Base-by-base conservation (phyloP, 2,888 invertebrate species). In the Ichneumon xanthorius region DNA sequence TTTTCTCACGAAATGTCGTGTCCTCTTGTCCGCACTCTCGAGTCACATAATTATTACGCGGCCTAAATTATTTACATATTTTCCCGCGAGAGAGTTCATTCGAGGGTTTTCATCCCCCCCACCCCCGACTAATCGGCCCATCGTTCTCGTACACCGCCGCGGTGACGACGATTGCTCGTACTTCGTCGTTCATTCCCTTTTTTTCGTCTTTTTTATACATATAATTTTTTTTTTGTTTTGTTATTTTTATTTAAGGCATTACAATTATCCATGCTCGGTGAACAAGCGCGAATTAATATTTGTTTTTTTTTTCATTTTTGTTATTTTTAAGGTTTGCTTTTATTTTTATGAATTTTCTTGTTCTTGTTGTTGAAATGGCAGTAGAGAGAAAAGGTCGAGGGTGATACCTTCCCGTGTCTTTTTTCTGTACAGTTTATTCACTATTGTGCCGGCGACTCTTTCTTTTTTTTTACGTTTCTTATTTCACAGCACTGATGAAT, bases 331-430 rank as follows among this genome's bases (percentile, higher is more conserved):
- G 16, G 61, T 33, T 33, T 30, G 30, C 30, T 22, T 63, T 63
- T 63, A n/a, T 16, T 7, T 63, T 33, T 30, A 63, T n/a, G 61
- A 33, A 63, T 33, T 63, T 33, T 63, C 48, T 77, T 67, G 48
- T 80, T 84, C 55, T 80, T 84, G 77, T 80, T 82, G 76, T 85
- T 90, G 86, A 88, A 90, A 90, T 91, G 91, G 90, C 90, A 90
- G 91, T 91, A 90, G 88, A 88, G 88, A 89, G 88, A 89, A 89
- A 89, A 85, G 82, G 80, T 84, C 80, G 84, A 85, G 87, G 83
- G 75, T 86, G 80, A 85, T 87, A 80, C 67, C 61, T 82, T 71
- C 80, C 80, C 73, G 26, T 61, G 22, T 77, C 63, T 77, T 77
- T 72, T 68, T 73, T 67, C 85, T 82, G 82, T 86, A 86, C 82